phyloP scores from a whole-genome alignment of 2,113 vertebrate species.

The Salvelinus sp. region DNA sequence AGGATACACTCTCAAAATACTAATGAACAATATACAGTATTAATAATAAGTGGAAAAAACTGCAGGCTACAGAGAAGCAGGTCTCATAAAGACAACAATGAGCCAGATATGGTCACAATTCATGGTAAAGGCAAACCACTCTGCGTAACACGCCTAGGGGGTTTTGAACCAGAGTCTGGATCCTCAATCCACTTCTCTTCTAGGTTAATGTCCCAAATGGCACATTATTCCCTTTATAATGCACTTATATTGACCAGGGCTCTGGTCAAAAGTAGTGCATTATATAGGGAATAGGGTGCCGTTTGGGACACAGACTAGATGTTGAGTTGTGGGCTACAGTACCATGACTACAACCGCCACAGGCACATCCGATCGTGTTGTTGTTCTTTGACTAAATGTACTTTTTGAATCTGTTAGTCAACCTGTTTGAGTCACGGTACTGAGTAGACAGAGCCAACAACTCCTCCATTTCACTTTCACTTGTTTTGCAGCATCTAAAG shows the following conservation, averaged over 20 bases:
- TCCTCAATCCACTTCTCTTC: too few species aligned
- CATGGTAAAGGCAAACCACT: too few species aligned
- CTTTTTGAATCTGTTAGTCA: conserved; percentile 17
- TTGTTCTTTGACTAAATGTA: not conserved
- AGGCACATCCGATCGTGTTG: not conserved
- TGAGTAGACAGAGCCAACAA: conserved; percentile 10
- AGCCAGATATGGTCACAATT: not conserved
- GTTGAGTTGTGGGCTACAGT: not conserved
- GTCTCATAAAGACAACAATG: not conserved
- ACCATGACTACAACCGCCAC: not conserved
- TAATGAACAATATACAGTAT: too few species aligned
- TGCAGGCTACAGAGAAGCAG: too few species aligned
- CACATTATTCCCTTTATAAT: too few species aligned
- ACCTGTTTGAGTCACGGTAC: conserved; percentile 15
- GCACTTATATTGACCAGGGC: too few species aligned
- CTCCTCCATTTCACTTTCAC: conserved; percentile 9
- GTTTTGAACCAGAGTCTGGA: too few species aligned
- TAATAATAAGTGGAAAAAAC: too few species aligned
- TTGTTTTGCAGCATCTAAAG: conserved; percentile 39
- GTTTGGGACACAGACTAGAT: not conserved
- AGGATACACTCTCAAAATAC: too few species aligned
- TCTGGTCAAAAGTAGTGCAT: too few species aligned
- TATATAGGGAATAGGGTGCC: not conserved
- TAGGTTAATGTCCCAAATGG: too few species aligned
- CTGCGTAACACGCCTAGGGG: too few species aligned